Evolutionary conservation across 2,113 vertebrate species (phyloP), one percentile per base, ranked within the genome.

Genomic region (Willisornis vidua): DNA sequence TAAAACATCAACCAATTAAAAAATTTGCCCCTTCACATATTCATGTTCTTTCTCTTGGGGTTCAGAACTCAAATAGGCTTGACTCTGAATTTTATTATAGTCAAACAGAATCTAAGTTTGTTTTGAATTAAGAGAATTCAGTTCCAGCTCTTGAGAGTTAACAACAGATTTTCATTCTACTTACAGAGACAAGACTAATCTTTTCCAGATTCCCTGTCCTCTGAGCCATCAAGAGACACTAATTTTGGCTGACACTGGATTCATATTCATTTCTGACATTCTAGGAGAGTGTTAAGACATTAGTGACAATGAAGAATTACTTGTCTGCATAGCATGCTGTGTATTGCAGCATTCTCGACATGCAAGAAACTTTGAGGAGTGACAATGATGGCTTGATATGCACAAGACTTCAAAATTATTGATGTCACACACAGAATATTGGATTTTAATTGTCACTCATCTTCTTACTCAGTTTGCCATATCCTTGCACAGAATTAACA

Each of bases 401-500:
- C n/a, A 75, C 19, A 82, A 88, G 48, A 35, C 41, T 57, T 92
- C 74, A 94, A 62, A 94, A 91, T 91, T 91, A 93, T 73, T 95
- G 62, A 88, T 96, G 57, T 68, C 65, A 39, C 58, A 35, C 7
- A 16, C 33, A 90, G 91, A 90, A 31, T 26, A 89, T 54, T 29
- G 66, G 46, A 20, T 90, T 92, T 82, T 28, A 82, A 87, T 65
- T 68, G 41, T 68, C 9, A 17, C 20, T 92, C 4, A 73, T 59
- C n/a, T 51, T 25, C 33, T 87, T 75, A 73, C 12, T 4, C 26
- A 80, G 57, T 94, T 85, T 94, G 35, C 95, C 79, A 90, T n/a
- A 70, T 65, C 48, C 57, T 90, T 87, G 33, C 67, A 94, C 63
- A 77, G 65, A 96, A 94, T 94, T 94, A 79, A 87, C 58, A 87